Evolutionary conservation across 2,797 vertebrate species (phyloP).

Genomic region (Gallinago stenura): DNA sequence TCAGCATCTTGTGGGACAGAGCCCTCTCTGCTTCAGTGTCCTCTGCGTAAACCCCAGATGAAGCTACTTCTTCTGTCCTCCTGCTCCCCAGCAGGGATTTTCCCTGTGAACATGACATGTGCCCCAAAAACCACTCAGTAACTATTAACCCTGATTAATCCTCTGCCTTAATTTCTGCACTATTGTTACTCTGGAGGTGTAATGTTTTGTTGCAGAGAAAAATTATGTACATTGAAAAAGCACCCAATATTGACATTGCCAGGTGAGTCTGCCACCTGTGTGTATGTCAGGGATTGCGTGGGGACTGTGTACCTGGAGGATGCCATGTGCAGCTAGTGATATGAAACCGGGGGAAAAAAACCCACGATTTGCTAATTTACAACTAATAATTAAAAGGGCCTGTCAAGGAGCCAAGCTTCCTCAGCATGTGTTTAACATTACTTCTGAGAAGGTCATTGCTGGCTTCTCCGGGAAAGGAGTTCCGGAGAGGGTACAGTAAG

Average conservation of each 20-base stretch:
- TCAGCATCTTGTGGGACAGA: not conserved
- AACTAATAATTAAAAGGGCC: conserved; percentile 70
- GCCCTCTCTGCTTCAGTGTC: not conserved
- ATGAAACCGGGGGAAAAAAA: conserved; percentile 33
- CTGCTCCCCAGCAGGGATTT: not conserved
- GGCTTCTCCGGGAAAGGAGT: conserved; percentile 66
- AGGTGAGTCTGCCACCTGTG: not conserved
- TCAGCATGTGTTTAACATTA: conserved; percentile 74
- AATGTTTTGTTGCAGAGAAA: not conserved
- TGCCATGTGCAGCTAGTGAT: not conserved
- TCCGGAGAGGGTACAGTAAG: conserved; percentile 61
- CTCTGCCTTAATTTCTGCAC: not conserved
- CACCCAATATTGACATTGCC: not conserved
- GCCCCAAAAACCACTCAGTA: not conserved
- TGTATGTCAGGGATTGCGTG: not conserved
- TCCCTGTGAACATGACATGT: accelerated
- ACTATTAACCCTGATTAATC: not conserved
- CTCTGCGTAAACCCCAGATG: not conserved
- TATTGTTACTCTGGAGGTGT: not conserved
- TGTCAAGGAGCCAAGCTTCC: conserved; percentile 47
- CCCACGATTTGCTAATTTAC: conserved; percentile 62
- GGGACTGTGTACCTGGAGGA: not conserved
- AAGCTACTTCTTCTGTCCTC: not conserved
- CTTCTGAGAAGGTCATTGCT: conserved; percentile 70
- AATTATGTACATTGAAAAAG: not conserved